phyloP scores from a whole-genome alignment of 37 sponge, comb jelly and placozoan genomes.

The Cliona cf. orientalis region DNA sequence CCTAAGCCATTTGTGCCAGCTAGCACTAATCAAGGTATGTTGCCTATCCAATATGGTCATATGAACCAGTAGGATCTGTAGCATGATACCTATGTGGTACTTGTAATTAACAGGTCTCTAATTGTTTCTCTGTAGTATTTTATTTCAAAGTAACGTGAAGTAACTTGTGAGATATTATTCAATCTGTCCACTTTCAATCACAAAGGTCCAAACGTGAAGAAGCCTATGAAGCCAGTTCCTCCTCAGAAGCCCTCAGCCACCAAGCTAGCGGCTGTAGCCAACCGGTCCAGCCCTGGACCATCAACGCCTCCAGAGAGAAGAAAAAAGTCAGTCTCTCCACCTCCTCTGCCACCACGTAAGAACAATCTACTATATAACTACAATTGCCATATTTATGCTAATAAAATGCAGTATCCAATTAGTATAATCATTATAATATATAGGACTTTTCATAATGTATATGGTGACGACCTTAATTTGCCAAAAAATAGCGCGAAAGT shows the following conservation, averaged over 20 bases:
- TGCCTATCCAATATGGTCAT: no score
- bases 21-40: background rate
- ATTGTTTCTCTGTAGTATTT: no score
- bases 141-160: no score
- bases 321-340: background rate
- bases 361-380: background rate
- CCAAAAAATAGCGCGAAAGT: no score
- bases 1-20: constrained; percentile 33
- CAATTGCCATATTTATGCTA: no score
- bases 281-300: background rate
- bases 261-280: background rate
- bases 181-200: background rate
- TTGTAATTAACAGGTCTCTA: no score
- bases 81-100: no score
- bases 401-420: no score
- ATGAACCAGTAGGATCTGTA: no score
- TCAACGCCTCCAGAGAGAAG: constrained; percentile 3
- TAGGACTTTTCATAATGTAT: no score
- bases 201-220: background rate
- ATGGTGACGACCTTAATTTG: no score
- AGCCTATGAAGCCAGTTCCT: constrained; percentile 2
- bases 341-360: background rate
- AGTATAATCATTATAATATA: no score
- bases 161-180: background rate
- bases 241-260: background rate